Evolutionary conservation across 2,888 invertebrate species (phyloP), one percentile per base, ranked within the genome.

Genomic region (Macroteleia sp.): DNA sequence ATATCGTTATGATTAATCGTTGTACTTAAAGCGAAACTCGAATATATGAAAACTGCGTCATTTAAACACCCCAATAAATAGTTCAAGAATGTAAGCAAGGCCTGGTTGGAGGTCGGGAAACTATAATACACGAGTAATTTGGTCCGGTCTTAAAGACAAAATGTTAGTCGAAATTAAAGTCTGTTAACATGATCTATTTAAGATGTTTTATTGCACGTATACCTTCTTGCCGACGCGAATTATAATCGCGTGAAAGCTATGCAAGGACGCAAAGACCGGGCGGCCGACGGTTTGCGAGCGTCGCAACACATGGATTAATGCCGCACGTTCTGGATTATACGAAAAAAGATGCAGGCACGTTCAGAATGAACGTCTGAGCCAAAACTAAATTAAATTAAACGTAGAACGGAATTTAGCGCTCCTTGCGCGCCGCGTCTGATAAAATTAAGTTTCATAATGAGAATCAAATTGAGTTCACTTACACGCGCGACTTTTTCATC

Each of bases 401-500:
- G 59, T 20, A 34, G 20, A 17, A 25, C 44, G 66, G 54, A 66
- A 74, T 74, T 50, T 36, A 42, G 57, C 25, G 64, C 62, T 52
- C 50, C 6, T 30, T 25, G 66, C 44, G 39, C 36, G 48, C 54
- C 61, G 41, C 57, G 34, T 64, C 56, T 36, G 57, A 54, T 61
- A 54, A 75, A 75, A 75, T 75, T 75, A 67, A 61, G 67, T 67
- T 61, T 67, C 75, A 67, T 75, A 75, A 75, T 67, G 67, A 75
- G 67, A 75, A 75, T 54, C 67, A 61, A 61, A 67, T 75, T 61
- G 52, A 66, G 74, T 36, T 16, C 73, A 46, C 30, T 41, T 17
- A 32, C n/a, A 34, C 25, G 25, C 1, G 25, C 44, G 56, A 12
- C 42, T 44, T 42, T 48, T 64, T 56, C 34, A 39, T 48, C 48